Evolutionary conservation across 2,888 invertebrate species (phyloP), one percentile per base, ranked within the genome.

Genomic region (Brachylomia viminalis): DNA sequence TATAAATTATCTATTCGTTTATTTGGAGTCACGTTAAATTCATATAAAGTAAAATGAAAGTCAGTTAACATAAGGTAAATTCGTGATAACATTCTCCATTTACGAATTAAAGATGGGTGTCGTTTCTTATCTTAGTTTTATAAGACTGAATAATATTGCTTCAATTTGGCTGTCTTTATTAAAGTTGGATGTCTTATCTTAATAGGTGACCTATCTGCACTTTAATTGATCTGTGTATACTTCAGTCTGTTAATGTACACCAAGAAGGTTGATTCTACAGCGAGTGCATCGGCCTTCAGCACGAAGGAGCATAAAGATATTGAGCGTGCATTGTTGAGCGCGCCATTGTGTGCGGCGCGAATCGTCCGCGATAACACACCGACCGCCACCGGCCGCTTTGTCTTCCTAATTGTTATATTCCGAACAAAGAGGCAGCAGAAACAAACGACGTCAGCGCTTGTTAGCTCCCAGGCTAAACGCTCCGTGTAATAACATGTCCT

Each of bases 331-430:
- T 95, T 95, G 95, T 95, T 90, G 92, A 87, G 88, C 82, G 83
- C 89, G 81, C 90, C 88, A 93, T 95, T 94, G 95, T 95, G 87
- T 87, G 91, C 87, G 89, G 90, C 90, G 91, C 90, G 94, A 92
- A 92, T 90, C 92, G 90, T 81, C 84, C 89, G 89, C 90, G 95
- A 94, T 95, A 95, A 93, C 94, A 93, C 93, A 87, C 91, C 92
- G 91, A 90, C 91, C 93, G 90, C 90, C 91, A 89, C 92, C 91
- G 91, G 90, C 91, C 92, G 91, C 93, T 89, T 95, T 95, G 95
- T 95, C 92, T 92, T 79, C 91, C 94, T 95, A 95, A 95, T 95
- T 95, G 95, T 95, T 95, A 95, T 93, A 95, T 92, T 93, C 91
- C 87, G 90, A 93, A 95, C 95, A 95, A 95, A 95, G 95, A 94